Evolutionary conservation across 2,113 vertebrate genomes (phyloP).

Genomic region (Polypterus bichir): DNA sequence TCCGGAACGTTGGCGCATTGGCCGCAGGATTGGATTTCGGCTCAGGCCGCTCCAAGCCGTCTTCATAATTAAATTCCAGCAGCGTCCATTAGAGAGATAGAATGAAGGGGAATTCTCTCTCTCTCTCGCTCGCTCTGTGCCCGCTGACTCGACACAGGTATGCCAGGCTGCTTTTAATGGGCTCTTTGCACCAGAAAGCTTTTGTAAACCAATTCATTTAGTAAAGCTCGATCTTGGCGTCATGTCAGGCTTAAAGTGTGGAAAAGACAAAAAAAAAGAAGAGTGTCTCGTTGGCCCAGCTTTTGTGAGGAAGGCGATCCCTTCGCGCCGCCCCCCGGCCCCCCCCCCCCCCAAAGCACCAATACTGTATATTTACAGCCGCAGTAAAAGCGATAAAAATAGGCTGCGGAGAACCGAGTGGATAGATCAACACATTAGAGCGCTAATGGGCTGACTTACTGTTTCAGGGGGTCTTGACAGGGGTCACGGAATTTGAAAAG

Average conservation of each 20-base stretch:
- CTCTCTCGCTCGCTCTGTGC: constrained; percentile 17
- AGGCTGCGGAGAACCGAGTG: background rate
- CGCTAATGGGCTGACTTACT: background rate
- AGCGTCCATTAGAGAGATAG: constrained; percentile 95
- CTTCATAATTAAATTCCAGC: constrained; percentile 96
- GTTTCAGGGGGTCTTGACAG: background rate
- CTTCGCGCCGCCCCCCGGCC: background rate
- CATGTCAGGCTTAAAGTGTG: constrained; percentile 46
- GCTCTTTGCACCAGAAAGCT: constrained; percentile 57
- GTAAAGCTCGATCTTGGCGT: constrained; percentile 42
- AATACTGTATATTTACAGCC: constrained; percentile 16
- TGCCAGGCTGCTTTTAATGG: constrained; percentile 69
- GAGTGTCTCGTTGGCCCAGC: background rate
- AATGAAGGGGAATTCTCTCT: constrained; percentile 50
- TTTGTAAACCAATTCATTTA: constrained; percentile 53
- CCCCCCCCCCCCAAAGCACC: constrained; percentile 6
- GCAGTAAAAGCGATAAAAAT: background rate
- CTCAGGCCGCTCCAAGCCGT: constrained; percentile 68
- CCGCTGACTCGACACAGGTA: constrained; percentile 96
- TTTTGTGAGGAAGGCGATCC: too few species aligned
- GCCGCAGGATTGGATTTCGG: background rate
- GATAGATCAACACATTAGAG: background rate
- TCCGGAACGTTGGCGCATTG: too few species aligned
- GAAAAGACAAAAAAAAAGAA: constrained; percentile 15
- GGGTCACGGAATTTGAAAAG: too few species aligned